These are phyloP conservation scores for Toxostoma redivivum DNA, from an alignment of 2,113 vertebrate genomes.

Conservation along the genomic window DNA sequence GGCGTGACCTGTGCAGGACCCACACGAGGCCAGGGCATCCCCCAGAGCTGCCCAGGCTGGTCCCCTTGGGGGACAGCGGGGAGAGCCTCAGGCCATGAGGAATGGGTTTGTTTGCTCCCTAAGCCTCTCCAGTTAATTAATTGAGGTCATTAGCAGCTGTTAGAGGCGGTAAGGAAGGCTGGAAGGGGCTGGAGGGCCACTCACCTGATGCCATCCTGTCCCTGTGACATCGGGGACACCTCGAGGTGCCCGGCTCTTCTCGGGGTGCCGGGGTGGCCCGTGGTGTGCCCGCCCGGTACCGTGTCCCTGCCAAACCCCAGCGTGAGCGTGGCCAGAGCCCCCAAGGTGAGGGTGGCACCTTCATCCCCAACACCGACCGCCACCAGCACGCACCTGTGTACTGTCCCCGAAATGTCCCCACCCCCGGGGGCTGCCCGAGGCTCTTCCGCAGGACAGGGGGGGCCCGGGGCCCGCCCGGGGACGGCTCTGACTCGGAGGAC, in stretches of 20 bases:
- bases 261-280: rapidly evolving
- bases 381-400: conserved; percentile 63
- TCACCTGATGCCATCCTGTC: neutral
- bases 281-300: neutral
- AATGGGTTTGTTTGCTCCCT: neutral
- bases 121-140: neutral
- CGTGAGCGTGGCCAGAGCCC: rapidly evolving
- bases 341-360: rapidly evolving
- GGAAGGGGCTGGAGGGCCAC: neutral
- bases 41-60: neutral
- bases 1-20: neutral
- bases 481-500: neutral
- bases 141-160: neutral
- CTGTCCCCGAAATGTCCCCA: conserved; percentile 33
- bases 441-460: neutral
- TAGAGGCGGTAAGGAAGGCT: neutral
- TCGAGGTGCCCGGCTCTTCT: neutral
- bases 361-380: rapidly evolving
- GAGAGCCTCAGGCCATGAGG: neutral
- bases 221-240: conserved; percentile 3
- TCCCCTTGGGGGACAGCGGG: neutral
- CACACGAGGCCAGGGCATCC: neutral
- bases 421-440: neutral
- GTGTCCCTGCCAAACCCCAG: conserved; percentile 36
- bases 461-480: neutral